Evolutionary conservation across 2,888 invertebrate genomes (phyloP), one percentile per base, ranked within the genome.

Genomic region (Mesorhabditis belari): DNA sequence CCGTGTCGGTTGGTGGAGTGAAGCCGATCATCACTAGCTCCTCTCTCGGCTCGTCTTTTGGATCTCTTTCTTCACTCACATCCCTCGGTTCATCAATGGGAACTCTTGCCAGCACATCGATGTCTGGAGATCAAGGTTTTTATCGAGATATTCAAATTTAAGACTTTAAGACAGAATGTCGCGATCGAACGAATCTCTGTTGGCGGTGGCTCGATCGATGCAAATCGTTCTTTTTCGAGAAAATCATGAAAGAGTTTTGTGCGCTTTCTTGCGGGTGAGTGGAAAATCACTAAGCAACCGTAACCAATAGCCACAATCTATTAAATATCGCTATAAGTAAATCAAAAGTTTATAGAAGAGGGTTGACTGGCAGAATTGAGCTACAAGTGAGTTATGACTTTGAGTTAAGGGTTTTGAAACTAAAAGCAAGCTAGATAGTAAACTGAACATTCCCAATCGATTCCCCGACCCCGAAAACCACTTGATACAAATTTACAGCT

Each of bases 191-290:
- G 9, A 78, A 76, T 53, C 66, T 80, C 44, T 80, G 80, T 56
- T 80, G 74, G 73, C 63, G 76, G 25, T 80, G 80, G 80, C 69
- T 77, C 24, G 76, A 76, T 51, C 71, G 79, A 4, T 80, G 80
- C 60, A 65, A 69, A 17, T 76, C 77, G 27, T 74, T 71, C 60
- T 78, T 77, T 64, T 80, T 80, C 71, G 77, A 79, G 63, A 71
- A 73, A 60, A 78, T 80, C 49, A 80, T 80, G 80, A 65, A 71
- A 49, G 71, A 71, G 49, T 71, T 71, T 55, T 71, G 71, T 23
- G 57, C 69, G 3, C 61, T 64, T 0, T 66, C 66, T 0, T 71
- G 71, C 55, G 71, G 71, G 19, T 71, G n/a, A 2, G 44, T 35
- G 2, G 2, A 9, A 1, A 35, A 9, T 35, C n/a, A n/a, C n/a